Evolutionary conservation across 2,888 invertebrate species (phyloP).

Genomic region (Drosophila antonietae): DNA sequence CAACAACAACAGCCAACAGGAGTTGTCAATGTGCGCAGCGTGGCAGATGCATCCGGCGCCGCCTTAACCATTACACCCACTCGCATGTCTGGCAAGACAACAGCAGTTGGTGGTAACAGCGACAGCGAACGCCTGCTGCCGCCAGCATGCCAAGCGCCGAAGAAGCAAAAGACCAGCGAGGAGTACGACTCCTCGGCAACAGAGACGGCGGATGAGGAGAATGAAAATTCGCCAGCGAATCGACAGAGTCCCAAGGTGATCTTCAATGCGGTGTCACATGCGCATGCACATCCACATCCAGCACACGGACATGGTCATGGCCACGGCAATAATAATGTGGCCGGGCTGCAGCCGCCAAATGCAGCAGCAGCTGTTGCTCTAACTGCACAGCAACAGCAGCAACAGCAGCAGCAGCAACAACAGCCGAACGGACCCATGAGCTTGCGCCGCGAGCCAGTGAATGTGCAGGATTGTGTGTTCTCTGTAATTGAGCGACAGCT

Average conservation of each 20-base stretch:
- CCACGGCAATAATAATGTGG: constrained; percentile 50
- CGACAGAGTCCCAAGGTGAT: constrained; percentile 85
- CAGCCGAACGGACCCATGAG: constrained; percentile 56
- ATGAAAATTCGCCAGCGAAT: constrained; percentile 87
- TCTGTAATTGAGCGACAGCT: constrained; percentile 93
- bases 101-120: constrained; percentile 36
- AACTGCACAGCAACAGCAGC: constrained; percentile 19
- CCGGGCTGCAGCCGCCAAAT: constrained; percentile 66
- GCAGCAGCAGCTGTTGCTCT: constrained; percentile 11
- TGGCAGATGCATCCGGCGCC: constrained; percentile 50
- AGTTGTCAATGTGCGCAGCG: constrained; percentile 42
- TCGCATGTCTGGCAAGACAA: constrained; percentile 49
- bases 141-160: constrained; percentile 84
- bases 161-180: constrained; percentile 85
- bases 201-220: constrained; percentile 95
- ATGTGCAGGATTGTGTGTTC: constrained; percentile 92
- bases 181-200: constrained; percentile 91
- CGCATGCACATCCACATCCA: constrained; percentile 28
- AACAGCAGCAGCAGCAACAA: constrained; percentile 28
- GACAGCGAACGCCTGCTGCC: constrained; percentile 83
- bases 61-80: constrained; percentile 69
- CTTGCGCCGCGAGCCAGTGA: constrained; percentile 75
- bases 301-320: constrained; percentile 30
- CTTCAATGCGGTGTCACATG: constrained; percentile 69
- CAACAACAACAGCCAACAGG: constrained; percentile 16